A percentile compares a stretch with the other conserved stretches of the same genome.
Evolutionary conservation across 2,797 vertebrate species (phyloP).

Genomic region (Gymnocypris eckloni): DNA sequence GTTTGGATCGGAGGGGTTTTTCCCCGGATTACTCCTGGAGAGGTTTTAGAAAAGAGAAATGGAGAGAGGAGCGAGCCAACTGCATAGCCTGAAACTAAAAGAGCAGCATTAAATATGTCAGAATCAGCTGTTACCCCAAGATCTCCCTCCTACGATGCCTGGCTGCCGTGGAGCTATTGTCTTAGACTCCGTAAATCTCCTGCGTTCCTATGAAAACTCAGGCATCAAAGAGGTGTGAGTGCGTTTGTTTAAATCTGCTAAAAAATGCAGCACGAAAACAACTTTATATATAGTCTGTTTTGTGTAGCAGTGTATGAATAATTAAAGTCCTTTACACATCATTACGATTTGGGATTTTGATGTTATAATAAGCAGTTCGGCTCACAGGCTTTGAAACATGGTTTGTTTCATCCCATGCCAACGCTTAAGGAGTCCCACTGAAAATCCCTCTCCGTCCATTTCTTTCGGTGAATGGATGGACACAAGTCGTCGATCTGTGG

Average conservation of each 20-base stretch:
- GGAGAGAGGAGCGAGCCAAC: slow-evolving; percentile 53
- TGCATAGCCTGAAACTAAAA: slow-evolving; percentile 55
- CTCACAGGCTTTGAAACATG: slow-evolving; percentile 12
- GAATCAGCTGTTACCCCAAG: slow-evolving; percentile 60
- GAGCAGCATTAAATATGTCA: slow-evolving; percentile 58
- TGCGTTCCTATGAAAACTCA: slow-evolving; percentile 30
- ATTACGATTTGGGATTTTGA: slow-evolving; percentile 33
- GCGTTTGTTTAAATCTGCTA: neutral
- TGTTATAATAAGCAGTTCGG: slow-evolving; percentile 33
- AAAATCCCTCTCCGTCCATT: slow-evolving; percentile 31
- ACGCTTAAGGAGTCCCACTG: neutral
- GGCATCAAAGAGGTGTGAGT: slow-evolving; percentile 44
- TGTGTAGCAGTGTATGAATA: slow-evolving; percentile 8
- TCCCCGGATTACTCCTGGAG: slow-evolving; percentile 53
- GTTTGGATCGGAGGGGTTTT: slow-evolving; percentile 39
- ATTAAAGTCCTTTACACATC: slow-evolving; percentile 46
- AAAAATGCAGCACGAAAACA: slow-evolving; percentile 35
- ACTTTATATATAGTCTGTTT: slow-evolving; percentile 27
- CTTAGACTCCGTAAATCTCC: slow-evolving; percentile 53
- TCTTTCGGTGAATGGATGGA: slow-evolving; percentile 24
- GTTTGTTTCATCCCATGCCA: slow-evolving; percentile 41
- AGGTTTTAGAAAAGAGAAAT: slow-evolving; percentile 33
- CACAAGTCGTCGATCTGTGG: slow-evolving; percentile 30
- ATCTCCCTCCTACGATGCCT: slow-evolving; percentile 44
- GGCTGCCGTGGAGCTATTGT: slow-evolving; percentile 53